Conservation (phyloP, 2,888 invertebrate genomes). For the Hyalella azteca region DNA sequence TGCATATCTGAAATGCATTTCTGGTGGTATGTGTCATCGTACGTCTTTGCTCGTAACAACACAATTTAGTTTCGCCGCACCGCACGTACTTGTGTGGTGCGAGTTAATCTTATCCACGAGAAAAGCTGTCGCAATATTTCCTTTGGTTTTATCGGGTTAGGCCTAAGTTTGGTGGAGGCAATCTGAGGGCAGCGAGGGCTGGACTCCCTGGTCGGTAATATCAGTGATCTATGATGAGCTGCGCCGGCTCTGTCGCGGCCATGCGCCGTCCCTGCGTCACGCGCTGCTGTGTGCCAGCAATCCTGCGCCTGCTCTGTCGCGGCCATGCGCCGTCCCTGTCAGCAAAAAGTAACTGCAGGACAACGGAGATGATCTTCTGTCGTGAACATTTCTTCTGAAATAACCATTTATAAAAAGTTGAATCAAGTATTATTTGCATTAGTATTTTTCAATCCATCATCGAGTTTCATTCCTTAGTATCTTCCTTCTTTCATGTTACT, state of each 20-base stretch:
- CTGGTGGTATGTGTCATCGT: background rate
- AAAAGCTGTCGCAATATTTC: conserved; percentile 35
- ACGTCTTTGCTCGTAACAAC: background rate
- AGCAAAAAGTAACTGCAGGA: too few species aligned
- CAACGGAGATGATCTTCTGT: too few species aligned
- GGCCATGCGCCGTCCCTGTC: background rate
- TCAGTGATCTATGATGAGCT: conserved; percentile 1
- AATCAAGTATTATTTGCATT: too few species aligned
- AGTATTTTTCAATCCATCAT: too few species aligned
- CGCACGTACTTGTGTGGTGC: background rate
- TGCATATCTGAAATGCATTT: background rate
- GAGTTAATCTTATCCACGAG: conserved; percentile 10
- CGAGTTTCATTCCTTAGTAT: too few species aligned
- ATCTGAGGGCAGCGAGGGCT: conserved; percentile 12
- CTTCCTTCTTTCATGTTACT: too few species aligned
- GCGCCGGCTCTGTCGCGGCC: background rate
- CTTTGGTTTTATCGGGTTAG: conserved; percentile 24
- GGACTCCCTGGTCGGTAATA: background rate
- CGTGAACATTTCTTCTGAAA: too few species aligned
- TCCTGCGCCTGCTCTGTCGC: background rate
- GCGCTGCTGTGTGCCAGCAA: background rate
- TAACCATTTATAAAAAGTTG: too few species aligned
- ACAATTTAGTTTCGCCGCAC: background rate
- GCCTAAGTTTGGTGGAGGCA: background rate
- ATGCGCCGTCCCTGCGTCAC: background rate